Percentiles rank a stretch among this genome's conserved stretches.
phyloP scores from a whole-genome alignment of 1,140 invertebrate species.

The Neotoxoptera formosana region DNA sequence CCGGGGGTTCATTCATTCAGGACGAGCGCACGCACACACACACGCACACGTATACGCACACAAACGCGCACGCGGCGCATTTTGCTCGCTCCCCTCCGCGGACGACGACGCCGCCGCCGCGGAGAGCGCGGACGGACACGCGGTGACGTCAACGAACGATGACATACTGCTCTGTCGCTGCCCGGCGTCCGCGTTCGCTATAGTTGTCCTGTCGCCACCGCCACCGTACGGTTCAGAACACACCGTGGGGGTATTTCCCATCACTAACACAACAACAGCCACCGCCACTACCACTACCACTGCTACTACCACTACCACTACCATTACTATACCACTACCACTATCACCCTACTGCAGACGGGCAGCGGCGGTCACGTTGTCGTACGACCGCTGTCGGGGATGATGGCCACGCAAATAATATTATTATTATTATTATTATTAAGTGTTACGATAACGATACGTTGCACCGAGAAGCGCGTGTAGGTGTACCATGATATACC shows the following conservation, averaged over 20 bases:
- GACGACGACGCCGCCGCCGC: background rate
- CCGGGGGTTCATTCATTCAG: slow-evolving; percentile 50
- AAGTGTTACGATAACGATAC: background rate
- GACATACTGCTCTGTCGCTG: slow-evolving; percentile 43
- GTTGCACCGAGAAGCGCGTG: background rate
- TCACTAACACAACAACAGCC: background rate
- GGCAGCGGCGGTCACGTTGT: background rate
- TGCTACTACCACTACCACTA: background rate
- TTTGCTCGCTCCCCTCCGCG: slow-evolving; percentile 27
- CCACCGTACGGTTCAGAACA: background rate
- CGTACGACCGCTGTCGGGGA: background rate
- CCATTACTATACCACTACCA: background rate
- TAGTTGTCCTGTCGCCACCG: background rate
- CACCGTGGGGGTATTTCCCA: slow-evolving; percentile 27
- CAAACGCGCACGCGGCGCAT: background rate
- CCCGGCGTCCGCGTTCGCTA: background rate
- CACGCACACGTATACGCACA: background rate
- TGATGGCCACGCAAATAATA: background rate
- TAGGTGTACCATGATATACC: background rate
- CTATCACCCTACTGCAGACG: background rate
- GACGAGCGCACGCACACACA: background rate
- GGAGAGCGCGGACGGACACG: slow-evolving; percentile 18
- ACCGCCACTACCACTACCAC: background rate
- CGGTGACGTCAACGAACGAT: slow-evolving; percentile 52
- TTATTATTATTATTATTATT: background rate